Evolutionary conservation across 2,797 vertebrate species (phyloP), one percentile per base, ranked within the genome.

Genomic region (Diplodus sargus): DNA sequence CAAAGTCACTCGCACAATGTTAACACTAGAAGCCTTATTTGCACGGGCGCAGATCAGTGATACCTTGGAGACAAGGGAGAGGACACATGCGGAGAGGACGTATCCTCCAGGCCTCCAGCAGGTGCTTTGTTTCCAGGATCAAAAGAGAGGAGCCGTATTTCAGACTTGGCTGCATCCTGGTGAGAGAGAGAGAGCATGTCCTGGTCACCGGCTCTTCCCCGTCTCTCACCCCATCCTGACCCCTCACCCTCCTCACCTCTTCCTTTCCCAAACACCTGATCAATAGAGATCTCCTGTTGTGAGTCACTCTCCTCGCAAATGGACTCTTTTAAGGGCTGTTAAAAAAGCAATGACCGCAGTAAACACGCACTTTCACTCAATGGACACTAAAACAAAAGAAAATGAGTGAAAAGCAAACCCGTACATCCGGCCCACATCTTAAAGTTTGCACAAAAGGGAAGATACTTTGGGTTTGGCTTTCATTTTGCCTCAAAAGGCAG

Each of bases 81-180:
- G 82, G 76, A 73, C 66, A 53, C 76, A 73, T 20, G 48, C 28
- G 77, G 67, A 85, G 81, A 88, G 78, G 85, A 90, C 78, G 22
- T 68, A 49, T 88, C 70, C 88, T 74, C 30, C 70, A 70, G 90
- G 87, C 82, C 84, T 87, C 89, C 93, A 87, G 91, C 89, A 87
- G 85, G 86, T 90, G 52, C 84, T 89, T 91, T 94, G 90, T 93
- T 83, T 86, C 67, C 76, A 74, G 53, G 79, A 87, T 91, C 79
- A 92, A 92, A 93, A 83, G 80, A 82, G 81, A 52, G 25, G 47
- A 81, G 91, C 76, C 76, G 84, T 91, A 92, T 91, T 91, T 95
- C 89, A 88, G 85, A 84, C 81, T 65, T 43, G 58, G 56, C 56
- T 72, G 52, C 60, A 90, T 85, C 90, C 86, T 86, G 74, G 78